Base-by-base conservation (phyloP, 2,888 invertebrate species). In the Morpho helenor region DNA sequence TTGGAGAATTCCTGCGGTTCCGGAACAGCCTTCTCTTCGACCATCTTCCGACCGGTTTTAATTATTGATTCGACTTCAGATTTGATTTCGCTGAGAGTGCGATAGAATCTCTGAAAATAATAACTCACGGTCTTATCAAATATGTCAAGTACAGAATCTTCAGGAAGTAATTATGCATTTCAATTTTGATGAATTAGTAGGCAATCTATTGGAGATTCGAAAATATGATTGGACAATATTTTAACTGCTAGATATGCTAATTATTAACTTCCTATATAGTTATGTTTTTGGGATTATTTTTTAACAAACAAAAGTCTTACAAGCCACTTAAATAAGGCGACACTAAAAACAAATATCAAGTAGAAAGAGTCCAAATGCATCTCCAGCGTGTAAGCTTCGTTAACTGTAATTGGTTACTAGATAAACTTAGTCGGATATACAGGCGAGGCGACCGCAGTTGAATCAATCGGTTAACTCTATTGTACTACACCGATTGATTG, bases 41-140 rank as follows among this genome's bases (percentile, higher is more conserved):
- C 96, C 74, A 95, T 91, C 76, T 94, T 94, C 53, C 97, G 92
- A 0, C 97, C 97, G 9, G 94, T 93, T 72, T 95, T 95, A 52
- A 97, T 96, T 44, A 96, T 94, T 64, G 92, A 92, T 84, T 97
- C 97, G 62, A 97, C 96, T 83, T 97, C 97, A 0, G 93, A 85
- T 83, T 97, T 97, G 63, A 97, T 93, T 78, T 97, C 97, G 74
- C 96, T 96, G 68, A 97, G 91, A 7, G 95, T 95, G 72, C 95
- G 94, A 86, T 97, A 97, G 77, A 96, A 94, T 82, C 95, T 94
- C 96, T 97, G 88, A 7, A 66, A 66, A 49, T 45, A 52, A 54
- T 59, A n/a, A 42, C 31, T 44, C 16, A 22, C 4, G 31, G 31
- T 31, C 31, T 31, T 2, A 31, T 31, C 31, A 31, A 31, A 31